Base-by-base conservation (phyloP, 2,113 vertebrate genomes). In the Percina caprodes region DNA sequence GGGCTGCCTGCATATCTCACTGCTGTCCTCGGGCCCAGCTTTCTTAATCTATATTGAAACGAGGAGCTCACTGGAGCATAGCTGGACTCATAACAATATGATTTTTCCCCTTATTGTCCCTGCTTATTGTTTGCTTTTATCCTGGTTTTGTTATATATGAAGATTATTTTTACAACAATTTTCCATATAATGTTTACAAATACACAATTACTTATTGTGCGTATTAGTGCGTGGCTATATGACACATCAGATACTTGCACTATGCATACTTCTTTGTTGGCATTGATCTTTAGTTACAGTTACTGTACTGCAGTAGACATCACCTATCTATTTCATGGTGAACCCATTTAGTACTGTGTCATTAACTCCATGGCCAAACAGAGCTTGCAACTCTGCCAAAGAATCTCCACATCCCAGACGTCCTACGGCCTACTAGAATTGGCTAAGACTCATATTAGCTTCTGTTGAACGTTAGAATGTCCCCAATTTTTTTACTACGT, bases 31-130 rank as follows among this genome's bases (percentile, higher is more conserved):
- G 23, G 92, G 94, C 90, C 86, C 82, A 74, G 84, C 84, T 88
- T 89, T 80, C 83, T 93, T 91, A 89, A 90, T 92, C 90, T 93
- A 89, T 90, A 92, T 88, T 88, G 92, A 93, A 91, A 91, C 86
- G 84, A 94, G 88, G 81, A 86, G 88, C 87, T 91, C 88, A 90
- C 84, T 92, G 92, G 88, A 91, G 90, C 90, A 90, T 80, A 82
- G 89, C 86, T 80, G 78, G 83, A 88, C 86, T 87, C 89, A 85
- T 91, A 90, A 90, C 84, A 89, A 81, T 87, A 79, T 79, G 82
- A 79, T 69, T 91, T 89, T 91, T 79, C 59, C 21, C 35, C 51
- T 80, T 86, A 88, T 93, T 91, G 90, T 90, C 73, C 75, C 69
- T 55, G 82, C 69, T 88, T 87, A 85, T 94, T 89, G 82, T 86